Evolutionary conservation across 1,140 invertebrate genomes (phyloP), one percentile per base, ranked within the genome.

Genomic region (Maniola jurtina): DNA sequence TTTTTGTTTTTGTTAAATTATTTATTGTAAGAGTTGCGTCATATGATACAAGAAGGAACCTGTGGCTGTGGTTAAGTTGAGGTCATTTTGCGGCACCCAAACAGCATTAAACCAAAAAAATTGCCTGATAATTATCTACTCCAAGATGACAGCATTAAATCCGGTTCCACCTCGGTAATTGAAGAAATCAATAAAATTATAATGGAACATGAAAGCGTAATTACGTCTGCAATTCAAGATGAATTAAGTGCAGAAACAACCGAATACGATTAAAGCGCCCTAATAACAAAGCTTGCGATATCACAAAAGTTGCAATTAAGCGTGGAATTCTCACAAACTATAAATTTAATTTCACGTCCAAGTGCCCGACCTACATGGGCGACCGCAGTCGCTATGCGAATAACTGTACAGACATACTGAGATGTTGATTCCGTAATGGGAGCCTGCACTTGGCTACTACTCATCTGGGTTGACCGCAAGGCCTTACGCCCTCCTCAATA

Each of bases 381-480:
- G 81, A 80, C 78, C 82, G 78, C 82, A 79, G 75, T 80, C 73
- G 80, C 80, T 78, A 84, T 84, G 81, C 79, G 80, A 80, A 77
- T 86, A 87, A 87, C 84, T 84, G 84, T 86, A 86, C 76, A 79
- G 72, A 71, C 71, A 67, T 73, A 72, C 70, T 70, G 68, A 80
- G 80, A 83, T 80, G 79, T 69, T 80, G 81, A 81, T 79, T 76
- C 79, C 81, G 81, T 80, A 83, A 80, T 81, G 73, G 76, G 75
- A 80, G 75, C 77, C 69, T 75, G 77, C 80, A 83, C 76, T 77
- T 78, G 71, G 68, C 77, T 72, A 54, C 68, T 64, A 63, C 64
- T 79, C 81, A 82, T 83, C 79, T 83, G 83, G 75, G 77, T 80
- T 82, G 81, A 87, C 85, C 85, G 81, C 85, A 86, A 81, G 77